A percentile compares a stretch with the other conserved stretches of the same genome.
Evolutionary conservation across 37 sponge, comb jelly and placozoan species (phyloP).

Genomic region (Aplysina aerophoba): DNA sequence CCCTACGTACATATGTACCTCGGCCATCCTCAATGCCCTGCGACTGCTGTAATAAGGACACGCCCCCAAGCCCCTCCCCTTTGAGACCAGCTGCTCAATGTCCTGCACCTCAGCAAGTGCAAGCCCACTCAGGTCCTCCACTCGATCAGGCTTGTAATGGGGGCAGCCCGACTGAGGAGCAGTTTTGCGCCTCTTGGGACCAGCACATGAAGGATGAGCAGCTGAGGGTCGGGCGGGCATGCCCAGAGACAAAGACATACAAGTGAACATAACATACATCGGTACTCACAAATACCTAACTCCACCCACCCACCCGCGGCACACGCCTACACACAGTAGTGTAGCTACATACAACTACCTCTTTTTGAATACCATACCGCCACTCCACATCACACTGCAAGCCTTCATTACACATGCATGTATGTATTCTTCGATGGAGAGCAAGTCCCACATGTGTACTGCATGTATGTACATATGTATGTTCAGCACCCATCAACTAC

Average conservation of each 20-base stretch:
- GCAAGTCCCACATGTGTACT: too few relatives aligned
- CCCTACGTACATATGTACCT: constrained; percentile 44
- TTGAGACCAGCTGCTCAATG: constrained; percentile 85
- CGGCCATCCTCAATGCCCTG: constrained; percentile 79
- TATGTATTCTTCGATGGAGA: too few relatives aligned
- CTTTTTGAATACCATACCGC: too few relatives aligned
- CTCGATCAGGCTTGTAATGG: constrained; percentile 55
- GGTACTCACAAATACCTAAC: not conserved
- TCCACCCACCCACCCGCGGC: not conserved
- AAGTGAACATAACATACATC: not conserved
- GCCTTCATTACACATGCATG: too few relatives aligned
- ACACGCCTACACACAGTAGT: not conserved
- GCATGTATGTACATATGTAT: too few relatives aligned
- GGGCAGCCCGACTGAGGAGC: constrained; percentile 46
- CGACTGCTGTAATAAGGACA: constrained; percentile 97
- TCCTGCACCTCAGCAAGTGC: constrained; percentile 86
- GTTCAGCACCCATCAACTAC: too few relatives aligned
- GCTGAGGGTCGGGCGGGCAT: not conserved
- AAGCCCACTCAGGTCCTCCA: constrained; percentile 67
- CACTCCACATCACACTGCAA: too few relatives aligned
- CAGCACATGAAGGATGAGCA: constrained; percentile 23
- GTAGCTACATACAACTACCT: not conserved
- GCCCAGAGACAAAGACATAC: constrained; percentile 10
- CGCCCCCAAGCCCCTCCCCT: constrained; percentile 73
- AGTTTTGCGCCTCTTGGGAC: constrained; percentile 7